Base-by-base conservation (phyloP, 2,113 vertebrate species). In the Sinocyclocheilus anshuiensis region DNA sequence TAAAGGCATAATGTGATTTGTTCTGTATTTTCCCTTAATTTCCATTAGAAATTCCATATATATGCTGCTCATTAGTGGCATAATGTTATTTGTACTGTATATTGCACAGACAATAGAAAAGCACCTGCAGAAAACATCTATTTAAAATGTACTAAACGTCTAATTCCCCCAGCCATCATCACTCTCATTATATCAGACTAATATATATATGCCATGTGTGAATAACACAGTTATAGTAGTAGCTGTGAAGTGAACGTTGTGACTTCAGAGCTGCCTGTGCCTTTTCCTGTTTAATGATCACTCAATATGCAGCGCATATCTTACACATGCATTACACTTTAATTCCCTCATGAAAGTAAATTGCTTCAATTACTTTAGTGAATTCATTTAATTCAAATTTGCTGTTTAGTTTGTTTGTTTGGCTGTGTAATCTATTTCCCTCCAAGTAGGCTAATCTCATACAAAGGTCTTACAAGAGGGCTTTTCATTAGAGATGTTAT, bases 271-370 rank as follows among this genome's bases (percentile, higher is more conserved):
- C 15, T 5, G 4, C 33, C 22, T 24, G 12, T 20, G n/a, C 36
- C 16, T 26, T 80, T 81, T 81, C 57, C 33, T 81, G 78, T 81
- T 81, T 81, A 24, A 22, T 24, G 33, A 61, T 13, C 33, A 2
- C 57, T 63, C 57, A 10, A 36, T 63, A 67, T 50, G 61, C 42
- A 22, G 33, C 59, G 11, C 42, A 29, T 9, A 76, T 26, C 6
- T 39, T 82, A 69, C 63, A 50, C 26, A 69, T 67, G 61, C 80
- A 82, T 65, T 82, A 61, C 20, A 50, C 39, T 82, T 50, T 50
- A 53, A 82, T 53, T 67, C 61, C 63, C 80, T 69, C 13, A 13
- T 82, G 80, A 50, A 82, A 22, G n/a, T 67, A 33, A 69, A 82
- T 26, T 33, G 18, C 39, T 69, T 82, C 24, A 53, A 82, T 69